A percentile compares a stretch with the other conserved stretches of the same genome.
Evolutionary conservation across 2,888 invertebrate genomes (phyloP).

Genomic region (Strigamia maritima): DNA sequence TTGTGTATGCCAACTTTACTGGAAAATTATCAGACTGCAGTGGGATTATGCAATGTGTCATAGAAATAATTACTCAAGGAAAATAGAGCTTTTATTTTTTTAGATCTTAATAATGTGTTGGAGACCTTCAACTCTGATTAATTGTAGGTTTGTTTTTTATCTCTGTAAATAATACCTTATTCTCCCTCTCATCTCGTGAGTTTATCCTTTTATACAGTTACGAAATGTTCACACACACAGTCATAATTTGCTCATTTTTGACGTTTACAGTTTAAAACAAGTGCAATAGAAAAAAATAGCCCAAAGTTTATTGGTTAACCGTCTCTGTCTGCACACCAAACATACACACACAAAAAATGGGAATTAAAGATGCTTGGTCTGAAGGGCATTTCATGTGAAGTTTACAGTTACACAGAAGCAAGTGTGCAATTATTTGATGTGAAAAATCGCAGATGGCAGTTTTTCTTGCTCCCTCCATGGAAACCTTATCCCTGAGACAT

Average conservation of each 20-base stretch:
- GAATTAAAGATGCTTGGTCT: constrained; percentile 18
- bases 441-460: constrained; percentile 26
- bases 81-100: neutral
- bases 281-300: neutral
- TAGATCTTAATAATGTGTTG: neutral
- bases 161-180: neutral
- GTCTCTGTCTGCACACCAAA: neutral
- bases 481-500: neutral
- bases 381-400: constrained; percentile 30
- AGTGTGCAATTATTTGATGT: constrained; percentile 26
- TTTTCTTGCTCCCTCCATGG: neutral
- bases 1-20: neutral
- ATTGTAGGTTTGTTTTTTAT: neutral
- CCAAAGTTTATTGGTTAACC: constrained; percentile 9
- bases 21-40: constrained; percentile 2
- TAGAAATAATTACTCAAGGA: neutral
- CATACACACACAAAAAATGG: neutral
- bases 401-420: constrained; percentile 31
- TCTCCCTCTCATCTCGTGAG: neutral
- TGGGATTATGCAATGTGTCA: neutral
- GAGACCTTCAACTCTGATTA: constrained; percentile 23
- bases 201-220: neutral
- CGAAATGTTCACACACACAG: neutral
- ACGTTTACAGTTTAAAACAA: constrained; percentile 6
- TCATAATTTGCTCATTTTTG: neutral